Percentiles rank a stretch among this genome's conserved stretches.
These are phyloP conservation scores for Thera obeliscata DNA, from an alignment of 2,888 invertebrate genomes.

Conservation along the genomic window DNA sequence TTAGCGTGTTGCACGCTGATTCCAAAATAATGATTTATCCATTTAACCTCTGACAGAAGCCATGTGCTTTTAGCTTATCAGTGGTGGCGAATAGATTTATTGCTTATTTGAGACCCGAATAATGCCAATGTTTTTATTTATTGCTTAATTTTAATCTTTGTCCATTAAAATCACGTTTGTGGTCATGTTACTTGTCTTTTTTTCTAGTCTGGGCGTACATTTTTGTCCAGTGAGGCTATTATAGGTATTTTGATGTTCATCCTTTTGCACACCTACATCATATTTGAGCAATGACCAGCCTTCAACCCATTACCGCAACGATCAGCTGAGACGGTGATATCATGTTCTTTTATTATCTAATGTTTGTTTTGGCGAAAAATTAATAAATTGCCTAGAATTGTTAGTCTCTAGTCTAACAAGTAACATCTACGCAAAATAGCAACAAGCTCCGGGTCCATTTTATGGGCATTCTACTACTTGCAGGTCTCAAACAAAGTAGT, in stretches of 20 bases:
- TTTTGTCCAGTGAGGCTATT: constrained; percentile 54
- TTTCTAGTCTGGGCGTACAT: constrained; percentile 34
- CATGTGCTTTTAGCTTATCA: constrained; percentile 56
- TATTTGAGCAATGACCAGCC: constrained; percentile 68
- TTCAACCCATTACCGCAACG: constrained; percentile 61
- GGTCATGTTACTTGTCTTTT: constrained; percentile 25
- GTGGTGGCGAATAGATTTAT: constrained; percentile 53
- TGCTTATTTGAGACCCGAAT: constrained; percentile 41
- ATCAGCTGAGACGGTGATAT: constrained; percentile 79
- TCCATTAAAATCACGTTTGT: constrained; percentile 35
- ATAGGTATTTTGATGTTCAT: constrained; percentile 42
- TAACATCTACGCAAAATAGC: too few species aligned
- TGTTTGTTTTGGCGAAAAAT: constrained; percentile 56
- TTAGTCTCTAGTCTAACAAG: constrained; percentile 8
- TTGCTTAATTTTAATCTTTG: constrained; percentile 48
- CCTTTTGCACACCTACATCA: constrained; percentile 58
- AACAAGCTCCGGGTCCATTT: constrained; percentile 12
- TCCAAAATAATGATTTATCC: constrained; percentile 46
- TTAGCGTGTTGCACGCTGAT: constrained; percentile 44
- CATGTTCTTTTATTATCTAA: constrained; percentile 61
- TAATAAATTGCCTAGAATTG: constrained; percentile 23
- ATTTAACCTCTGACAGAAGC: constrained; percentile 47
- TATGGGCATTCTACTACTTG: constrained; percentile 1
- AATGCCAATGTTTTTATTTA: constrained; percentile 51
- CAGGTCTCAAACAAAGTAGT: constrained; percentile 18